Conservation (phyloP, 1,140 invertebrate species). For the Hesperophylax magnus region DNA sequence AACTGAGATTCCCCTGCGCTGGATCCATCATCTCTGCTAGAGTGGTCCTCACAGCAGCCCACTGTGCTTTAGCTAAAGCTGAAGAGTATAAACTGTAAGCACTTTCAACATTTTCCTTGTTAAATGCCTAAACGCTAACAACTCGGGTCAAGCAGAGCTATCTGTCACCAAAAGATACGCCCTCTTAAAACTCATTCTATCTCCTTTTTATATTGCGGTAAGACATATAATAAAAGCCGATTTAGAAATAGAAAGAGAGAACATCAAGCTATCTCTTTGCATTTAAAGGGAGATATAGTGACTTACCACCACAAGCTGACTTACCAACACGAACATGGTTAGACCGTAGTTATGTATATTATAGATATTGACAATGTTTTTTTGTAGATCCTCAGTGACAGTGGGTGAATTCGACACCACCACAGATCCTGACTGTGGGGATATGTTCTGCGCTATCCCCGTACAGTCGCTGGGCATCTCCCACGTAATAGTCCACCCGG, state of each 20-base stretch:
- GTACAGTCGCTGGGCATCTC: conserved; percentile 76
- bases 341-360: background rate
- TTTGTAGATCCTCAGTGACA: conserved; percentile 72
- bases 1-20: conserved; percentile 77
- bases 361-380: background rate
- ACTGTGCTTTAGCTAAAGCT: conserved; percentile 79
- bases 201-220: no score
- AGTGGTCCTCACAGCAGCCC: conserved; percentile 78
- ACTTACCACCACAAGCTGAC: no score
- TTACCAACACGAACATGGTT: no score
- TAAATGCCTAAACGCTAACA: no score
- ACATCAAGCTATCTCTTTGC: no score
- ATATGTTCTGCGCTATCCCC: conserved; percentile 77
- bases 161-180: no score
- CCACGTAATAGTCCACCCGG: conserved; percentile 78
- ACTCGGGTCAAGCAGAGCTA: no score
- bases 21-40: conserved; percentile 77
- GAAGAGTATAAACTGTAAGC: conserved; percentile 78
- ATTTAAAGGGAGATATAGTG: no score
- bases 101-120: background rate
- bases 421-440: conserved; percentile 76
- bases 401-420: conserved; percentile 77
- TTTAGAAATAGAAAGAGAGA: no score
- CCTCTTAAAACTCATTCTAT: no score
- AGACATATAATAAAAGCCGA: no score